A percentile compares a stretch with the other conserved stretches of the same genome.
These are phyloP conservation scores for Xanthorhoe spadicearia DNA, from an alignment of 2,888 invertebrate genomes.

Conservation along the genomic window DNA sequence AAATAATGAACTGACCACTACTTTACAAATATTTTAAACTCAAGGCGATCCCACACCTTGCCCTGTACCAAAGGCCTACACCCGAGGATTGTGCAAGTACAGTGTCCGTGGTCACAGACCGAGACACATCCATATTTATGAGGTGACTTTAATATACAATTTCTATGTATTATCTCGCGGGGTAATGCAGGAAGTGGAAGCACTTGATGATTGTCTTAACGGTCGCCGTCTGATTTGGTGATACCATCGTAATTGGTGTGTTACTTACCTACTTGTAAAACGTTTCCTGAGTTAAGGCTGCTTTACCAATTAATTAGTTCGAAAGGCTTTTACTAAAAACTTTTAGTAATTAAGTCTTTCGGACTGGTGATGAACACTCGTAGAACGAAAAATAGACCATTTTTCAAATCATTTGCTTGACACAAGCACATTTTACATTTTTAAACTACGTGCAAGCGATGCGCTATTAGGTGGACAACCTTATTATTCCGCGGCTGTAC, in stretches of 20 bases:
- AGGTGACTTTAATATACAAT: slow-evolving; percentile 83
- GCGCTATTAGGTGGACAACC: too few species aligned
- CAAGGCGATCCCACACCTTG: slow-evolving; percentile 33
- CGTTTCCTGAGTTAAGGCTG: slow-evolving; percentile 13
- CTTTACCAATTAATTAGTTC: background rate
- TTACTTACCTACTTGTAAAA: slow-evolving; percentile 21
- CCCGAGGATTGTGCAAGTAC: slow-evolving; percentile 78
- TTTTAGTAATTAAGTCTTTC: too few species aligned
- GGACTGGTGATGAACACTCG: too few species aligned
- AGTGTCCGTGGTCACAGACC: slow-evolving; percentile 75
- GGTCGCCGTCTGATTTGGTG: slow-evolving; percentile 64
- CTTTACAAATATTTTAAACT: background rate
- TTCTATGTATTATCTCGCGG: slow-evolving; percentile 83
- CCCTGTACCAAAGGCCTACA: slow-evolving; percentile 59
- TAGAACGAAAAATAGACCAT: too few species aligned
- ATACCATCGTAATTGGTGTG: slow-evolving; percentile 62
- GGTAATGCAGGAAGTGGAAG: slow-evolving; percentile 80
- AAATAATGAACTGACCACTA: background rate
- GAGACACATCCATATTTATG: slow-evolving; percentile 84
- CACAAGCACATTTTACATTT: too few species aligned
- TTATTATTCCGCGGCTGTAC: too few species aligned
- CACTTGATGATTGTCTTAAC: slow-evolving; percentile 79
- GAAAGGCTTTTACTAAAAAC: too few species aligned
- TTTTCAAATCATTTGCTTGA: too few species aligned
- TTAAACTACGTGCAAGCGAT: too few species aligned